These are phyloP conservation scores for Plectropomus leopardus DNA, from an alignment of 2,113 vertebrate genomes.

Conservation along the genomic window DNA sequence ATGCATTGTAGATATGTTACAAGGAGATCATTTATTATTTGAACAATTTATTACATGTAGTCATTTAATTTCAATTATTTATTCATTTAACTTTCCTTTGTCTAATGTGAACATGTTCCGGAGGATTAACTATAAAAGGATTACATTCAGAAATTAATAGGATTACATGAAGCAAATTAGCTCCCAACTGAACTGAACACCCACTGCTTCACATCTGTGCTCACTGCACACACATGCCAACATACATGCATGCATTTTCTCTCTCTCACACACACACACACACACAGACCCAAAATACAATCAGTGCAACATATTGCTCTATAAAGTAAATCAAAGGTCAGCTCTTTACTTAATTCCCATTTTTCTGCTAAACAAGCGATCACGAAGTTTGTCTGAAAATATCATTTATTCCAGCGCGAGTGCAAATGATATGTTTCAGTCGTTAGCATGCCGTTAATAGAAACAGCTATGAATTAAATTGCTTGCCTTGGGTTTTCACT, in stretches of 20 bases:
- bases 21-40: background rate
- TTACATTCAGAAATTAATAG: slow-evolving; percentile 71
- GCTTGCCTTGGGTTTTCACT: slow-evolving; percentile 3
- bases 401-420: background rate
- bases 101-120: slow-evolving; percentile 56
- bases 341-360: slow-evolving; percentile 2
- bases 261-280: slow-evolving; percentile 14
- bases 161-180: slow-evolving; percentile 77
- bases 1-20: background rate
- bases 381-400: slow-evolving; percentile 29
- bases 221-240: slow-evolving; percentile 3
- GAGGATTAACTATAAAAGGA: slow-evolving; percentile 69
- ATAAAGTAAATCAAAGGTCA: background rate
- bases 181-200: slow-evolving; percentile 50
- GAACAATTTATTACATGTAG: slow-evolving; percentile 8
- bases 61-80: slow-evolving; percentile 25
- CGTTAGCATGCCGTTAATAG: background rate
- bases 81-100: slow-evolving; percentile 41
- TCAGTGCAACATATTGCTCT: background rate
- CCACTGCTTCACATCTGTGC: slow-evolving; percentile 53
- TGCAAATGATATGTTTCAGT: slow-evolving; percentile 34
- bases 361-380: slow-evolving; percentile 11
- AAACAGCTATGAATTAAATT: slow-evolving; percentile 31
- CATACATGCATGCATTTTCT: too few species aligned
- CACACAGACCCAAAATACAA: slow-evolving; percentile 11